phyloP scores from a whole-genome alignment of 2,888 invertebrate species.

The Prosapia bicincta region DNA sequence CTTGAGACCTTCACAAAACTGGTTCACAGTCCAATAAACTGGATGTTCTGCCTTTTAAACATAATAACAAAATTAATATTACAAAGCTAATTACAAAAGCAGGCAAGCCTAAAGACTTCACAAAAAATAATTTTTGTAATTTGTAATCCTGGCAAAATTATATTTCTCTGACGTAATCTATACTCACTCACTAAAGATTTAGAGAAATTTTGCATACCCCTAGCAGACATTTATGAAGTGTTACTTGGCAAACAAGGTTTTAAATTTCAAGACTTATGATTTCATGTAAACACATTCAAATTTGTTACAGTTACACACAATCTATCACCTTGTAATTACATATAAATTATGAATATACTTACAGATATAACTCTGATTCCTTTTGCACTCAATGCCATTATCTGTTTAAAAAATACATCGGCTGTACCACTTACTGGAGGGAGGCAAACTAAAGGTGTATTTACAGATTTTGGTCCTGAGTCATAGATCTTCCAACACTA shows the following conservation, averaged over 20 bases:
- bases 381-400: constrained; percentile 71
- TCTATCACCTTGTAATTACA: no score
- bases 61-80: constrained; percentile 18
- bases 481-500: constrained; percentile 86
- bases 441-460: constrained; percentile 76
- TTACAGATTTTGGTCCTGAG: constrained; percentile 76
- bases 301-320: no score
- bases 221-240: no score
- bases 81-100: not conserved
- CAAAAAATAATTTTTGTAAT: no score
- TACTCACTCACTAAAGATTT: no score
- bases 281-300: no score
- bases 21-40: constrained; percentile 81
- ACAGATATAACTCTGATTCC: constrained; percentile 80
- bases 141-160: no score
- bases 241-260: no score
- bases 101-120: not conserved
- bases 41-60: constrained; percentile 72
- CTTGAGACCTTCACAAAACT: constrained; percentile 85
- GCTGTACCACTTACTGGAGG: constrained; percentile 88
- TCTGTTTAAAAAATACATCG: constrained; percentile 82
- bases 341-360: no score
- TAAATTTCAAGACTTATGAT: no score
- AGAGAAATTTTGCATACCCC: no score
- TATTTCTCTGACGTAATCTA: no score